Evolutionary conservation across 1,140 invertebrate species (phyloP), one percentile per base, ranked within the genome.

Genomic region (Popillia japonica): DNA sequence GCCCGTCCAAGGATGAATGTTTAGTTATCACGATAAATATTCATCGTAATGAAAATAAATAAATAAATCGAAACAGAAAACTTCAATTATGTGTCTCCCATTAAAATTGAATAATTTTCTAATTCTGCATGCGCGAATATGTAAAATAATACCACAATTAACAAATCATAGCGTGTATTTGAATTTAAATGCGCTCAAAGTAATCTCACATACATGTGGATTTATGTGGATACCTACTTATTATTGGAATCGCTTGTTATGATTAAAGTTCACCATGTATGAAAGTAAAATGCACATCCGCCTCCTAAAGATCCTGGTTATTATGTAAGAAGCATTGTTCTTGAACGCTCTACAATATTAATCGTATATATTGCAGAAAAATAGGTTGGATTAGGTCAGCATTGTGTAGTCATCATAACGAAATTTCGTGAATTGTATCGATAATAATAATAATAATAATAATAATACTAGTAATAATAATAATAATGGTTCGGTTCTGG

Each of bases 241-340:
- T 55, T 55, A 55, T 17, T 55, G 48, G 48, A 55, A 55, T 55
- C 48, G 4, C 48, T n/a, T 55, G 48, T 55, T 55, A 55, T 55
- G 48, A 14, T 55, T 55, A 55, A 55, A 55, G 48, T 55, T 55
- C 48, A n/a, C n/a, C 48, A 55, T 14, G 48, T n/a, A 55, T 55
- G 48, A 55, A 55, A 55, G 17, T 55, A 55, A 55, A n/a, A 17
- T 55, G 48, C 48, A 55, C 48, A 55, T 55, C 48, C 48, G 48
- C 9, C 48, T 55, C 48, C 4, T 55, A 9, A 17, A 55, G 48
- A 55, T 55, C 48, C 48, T 55, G 48, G 48, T 55, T 55, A 14
- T 55, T 55, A 55, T 55, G 17, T 55, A 55, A 55, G 9, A 17
- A 0, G 48, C 14, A 55, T 55, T 55, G 11, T 55, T 55, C 14